Conservation (phyloP, 2,113 vertebrate genomes). For the Pipa parva region DNA sequence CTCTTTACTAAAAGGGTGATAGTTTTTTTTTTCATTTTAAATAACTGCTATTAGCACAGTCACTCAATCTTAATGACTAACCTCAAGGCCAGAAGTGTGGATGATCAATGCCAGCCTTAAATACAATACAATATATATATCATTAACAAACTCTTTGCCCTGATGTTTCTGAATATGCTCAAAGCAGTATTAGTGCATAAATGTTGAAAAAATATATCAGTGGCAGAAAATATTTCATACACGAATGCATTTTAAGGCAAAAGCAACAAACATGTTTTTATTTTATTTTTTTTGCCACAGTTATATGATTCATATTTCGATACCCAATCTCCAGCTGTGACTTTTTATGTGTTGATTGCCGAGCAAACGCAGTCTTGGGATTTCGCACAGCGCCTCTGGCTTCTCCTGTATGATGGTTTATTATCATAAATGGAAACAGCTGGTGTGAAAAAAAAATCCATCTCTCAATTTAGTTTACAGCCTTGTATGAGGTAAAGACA, state of each 20-base stretch:
- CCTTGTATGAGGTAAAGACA: constrained; percentile 25
- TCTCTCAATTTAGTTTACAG: constrained; percentile 35
- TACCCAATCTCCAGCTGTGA: constrained; percentile 14
- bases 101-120: no score
- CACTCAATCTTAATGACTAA: no score
- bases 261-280: not conserved
- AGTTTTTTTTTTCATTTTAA: no score
- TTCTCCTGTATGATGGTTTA: constrained; percentile 18
- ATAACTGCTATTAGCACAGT: no score
- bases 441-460: constrained; percentile 27
- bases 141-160: no score
- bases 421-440: constrained; percentile 40
- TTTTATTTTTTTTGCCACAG: not conserved
- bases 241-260: not conserved
- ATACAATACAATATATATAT: no score
- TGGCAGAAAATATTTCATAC: no score
- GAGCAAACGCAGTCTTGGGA: constrained; percentile 1
- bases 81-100: no score
- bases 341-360: constrained; percentile 23
- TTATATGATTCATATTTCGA: not conserved
- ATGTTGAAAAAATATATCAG: no score
- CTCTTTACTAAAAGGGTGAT: no score
- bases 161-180: no score
- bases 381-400: constrained; percentile 23
- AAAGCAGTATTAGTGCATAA: no score